Percentiles rank a stretch among this genome's conserved stretches.
Conservation (phyloP, 2,888 invertebrate genomes). For the Conus canariensis region DNA sequence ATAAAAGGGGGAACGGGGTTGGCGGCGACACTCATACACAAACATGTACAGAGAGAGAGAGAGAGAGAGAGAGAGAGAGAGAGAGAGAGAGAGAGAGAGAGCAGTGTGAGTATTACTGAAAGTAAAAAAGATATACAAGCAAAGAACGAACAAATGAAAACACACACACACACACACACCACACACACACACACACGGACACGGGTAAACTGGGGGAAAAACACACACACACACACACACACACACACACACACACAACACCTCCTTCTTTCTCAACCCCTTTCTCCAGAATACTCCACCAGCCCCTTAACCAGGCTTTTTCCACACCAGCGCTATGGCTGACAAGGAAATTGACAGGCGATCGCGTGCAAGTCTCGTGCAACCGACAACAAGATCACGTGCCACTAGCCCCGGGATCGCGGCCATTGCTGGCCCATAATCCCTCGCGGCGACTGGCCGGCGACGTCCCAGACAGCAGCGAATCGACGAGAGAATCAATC, state of each 20-base stretch:
- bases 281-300: not conserved
- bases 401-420: not conserved
- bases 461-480: conserved; percentile 13
- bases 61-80: not conserved
- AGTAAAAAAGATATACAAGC: no score
- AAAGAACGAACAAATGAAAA: not conserved
- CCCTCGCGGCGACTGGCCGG: conserved; percentile 27
- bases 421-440: conserved; percentile 27
- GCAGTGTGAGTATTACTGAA: no score
- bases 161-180: conserved; percentile 12
- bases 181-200: not conserved
- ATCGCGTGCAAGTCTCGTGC: conserved; percentile 16
- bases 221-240: not conserved
- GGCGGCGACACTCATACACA: not conserved
- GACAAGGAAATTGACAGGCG: conserved; percentile 15
- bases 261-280: not conserved
- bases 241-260: not conserved
- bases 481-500: not conserved
- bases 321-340: no score
- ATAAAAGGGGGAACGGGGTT: not conserved
- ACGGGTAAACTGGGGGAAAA: no score
- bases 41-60: not conserved
- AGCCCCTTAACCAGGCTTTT: no score
- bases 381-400: conserved; percentile 20
- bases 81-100: not conserved